Percentiles rank a stretch among this genome's conserved stretches.
These are phyloP conservation scores for Drosophila varians DNA, from an alignment of 1,140 invertebrate genomes.

Conservation along the genomic window DNA sequence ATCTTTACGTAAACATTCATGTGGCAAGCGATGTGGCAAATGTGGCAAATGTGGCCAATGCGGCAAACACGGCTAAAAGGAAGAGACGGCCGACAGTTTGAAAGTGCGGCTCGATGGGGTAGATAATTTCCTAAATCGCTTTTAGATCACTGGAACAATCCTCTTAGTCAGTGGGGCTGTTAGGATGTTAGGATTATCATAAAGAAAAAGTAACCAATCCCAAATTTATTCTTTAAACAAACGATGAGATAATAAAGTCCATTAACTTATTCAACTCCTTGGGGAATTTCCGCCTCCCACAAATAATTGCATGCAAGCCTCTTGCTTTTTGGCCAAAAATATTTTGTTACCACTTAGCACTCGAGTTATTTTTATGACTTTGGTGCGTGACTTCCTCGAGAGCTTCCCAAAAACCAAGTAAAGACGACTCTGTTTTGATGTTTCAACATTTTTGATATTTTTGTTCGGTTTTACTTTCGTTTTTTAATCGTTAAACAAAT, in stretches of 20 bases:
- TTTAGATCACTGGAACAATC: background rate
- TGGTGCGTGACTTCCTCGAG: conserved; percentile 48
- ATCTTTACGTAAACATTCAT: conserved; percentile 62
- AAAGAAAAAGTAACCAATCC: no score
- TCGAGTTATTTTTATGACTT: background rate
- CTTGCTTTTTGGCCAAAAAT: background rate
- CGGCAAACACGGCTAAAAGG: conserved; percentile 16
- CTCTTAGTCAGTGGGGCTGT: background rate
- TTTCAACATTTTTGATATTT: background rate
- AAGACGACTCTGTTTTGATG: background rate
- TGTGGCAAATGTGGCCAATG: conserved; percentile 20
- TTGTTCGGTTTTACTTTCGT: conserved; percentile 31
- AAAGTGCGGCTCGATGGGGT: conserved; percentile 3
- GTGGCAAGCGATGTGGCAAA: conserved; percentile 24
- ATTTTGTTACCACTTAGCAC: background rate
- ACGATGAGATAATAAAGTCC: background rate
- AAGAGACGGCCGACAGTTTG: conserved; percentile 17
- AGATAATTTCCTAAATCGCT: background rate
- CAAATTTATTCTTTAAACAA: no score
- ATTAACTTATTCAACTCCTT: background rate
- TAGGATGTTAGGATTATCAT: no score
- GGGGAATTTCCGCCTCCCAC: background rate
- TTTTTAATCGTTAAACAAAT: conserved; percentile 57
- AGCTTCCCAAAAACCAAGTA: background rate
- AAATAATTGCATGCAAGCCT: background rate